Percentiles rank a stretch among this genome's conserved stretches.
Evolutionary conservation across 1,140 invertebrate species (phyloP).

Genomic region (Leptinotarsa defecta): DNA sequence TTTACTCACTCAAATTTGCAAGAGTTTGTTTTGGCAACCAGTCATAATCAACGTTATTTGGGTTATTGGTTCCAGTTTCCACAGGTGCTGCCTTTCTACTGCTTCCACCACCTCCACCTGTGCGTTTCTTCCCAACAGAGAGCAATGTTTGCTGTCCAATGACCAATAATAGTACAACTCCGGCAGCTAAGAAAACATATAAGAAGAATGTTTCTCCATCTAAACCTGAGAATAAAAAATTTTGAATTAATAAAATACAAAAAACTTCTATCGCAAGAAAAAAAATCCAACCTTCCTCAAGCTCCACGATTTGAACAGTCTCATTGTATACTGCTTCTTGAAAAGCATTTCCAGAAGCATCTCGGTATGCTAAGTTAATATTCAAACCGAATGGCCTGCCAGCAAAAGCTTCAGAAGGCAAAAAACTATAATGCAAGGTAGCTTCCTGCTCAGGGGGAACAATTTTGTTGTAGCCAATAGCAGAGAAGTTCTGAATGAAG

Average conservation of each 20-base stretch:
- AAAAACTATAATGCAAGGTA: conserved; percentile 93
- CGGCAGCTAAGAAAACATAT: conserved; percentile 90
- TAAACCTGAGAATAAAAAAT: conserved; percentile 61
- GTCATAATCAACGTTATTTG: conserved; percentile 94
- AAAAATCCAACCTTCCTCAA: conserved; percentile 77
- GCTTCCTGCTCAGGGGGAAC: conserved; percentile 92
- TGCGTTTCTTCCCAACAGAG: conserved; percentile 72
- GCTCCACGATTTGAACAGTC: conserved; percentile 95
- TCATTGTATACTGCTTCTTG: conserved; percentile 96
- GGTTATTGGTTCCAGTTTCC: conserved; percentile 84
- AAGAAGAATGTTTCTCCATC: conserved; percentile 99
- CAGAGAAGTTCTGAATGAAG: conserved; percentile 85
- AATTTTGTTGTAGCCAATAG: conserved; percentile 69
- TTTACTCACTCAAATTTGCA: conserved; percentile 76
- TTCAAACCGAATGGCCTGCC: conserved; percentile 94
- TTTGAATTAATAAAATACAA: not conserved
- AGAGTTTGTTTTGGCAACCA: conserved; percentile 95
- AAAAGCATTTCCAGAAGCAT: conserved; percentile 67
- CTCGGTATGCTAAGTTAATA: conserved; percentile 92
- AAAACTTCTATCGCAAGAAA: not conserved
- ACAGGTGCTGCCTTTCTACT: conserved; percentile 66
- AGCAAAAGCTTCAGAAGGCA: conserved; percentile 93
- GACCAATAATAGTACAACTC: conserved; percentile 84
- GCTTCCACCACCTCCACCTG: conserved; percentile 42
- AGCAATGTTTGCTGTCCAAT: conserved; percentile 88